Percentiles rank a stretch among this genome's conserved stretches.
phyloP scores from a whole-genome alignment of 2,888 invertebrate species.

The Liodrosophila aerea region DNA sequence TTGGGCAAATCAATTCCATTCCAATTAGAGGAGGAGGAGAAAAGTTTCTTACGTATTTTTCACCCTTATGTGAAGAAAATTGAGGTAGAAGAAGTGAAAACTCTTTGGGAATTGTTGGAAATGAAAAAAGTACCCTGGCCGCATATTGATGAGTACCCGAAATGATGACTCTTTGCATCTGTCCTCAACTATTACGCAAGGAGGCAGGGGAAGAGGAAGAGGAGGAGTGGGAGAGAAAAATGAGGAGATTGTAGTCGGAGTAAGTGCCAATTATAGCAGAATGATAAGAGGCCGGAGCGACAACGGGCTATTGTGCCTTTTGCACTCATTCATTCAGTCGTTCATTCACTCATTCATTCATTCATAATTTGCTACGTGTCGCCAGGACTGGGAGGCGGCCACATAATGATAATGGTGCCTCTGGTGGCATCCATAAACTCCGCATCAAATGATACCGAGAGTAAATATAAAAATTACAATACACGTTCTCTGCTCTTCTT shows the following conservation, averaged over 20 bases:
- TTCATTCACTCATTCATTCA: conserved; percentile 44
- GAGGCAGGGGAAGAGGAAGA: not conserved
- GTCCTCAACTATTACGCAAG: not conserved
- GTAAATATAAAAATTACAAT: conserved; percentile 61
- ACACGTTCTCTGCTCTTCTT: conserved; percentile 30
- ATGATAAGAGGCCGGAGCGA: conserved; percentile 47
- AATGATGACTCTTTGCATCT: not conserved
- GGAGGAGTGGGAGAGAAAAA: not conserved
- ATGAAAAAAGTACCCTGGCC: too few relatives aligned
- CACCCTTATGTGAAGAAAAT: too few relatives aligned
- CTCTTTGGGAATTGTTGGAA: too few relatives aligned
- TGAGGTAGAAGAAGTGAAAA: too few relatives aligned
- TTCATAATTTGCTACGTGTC: conserved; percentile 76
- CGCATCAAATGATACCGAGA: conserved; percentile 61
- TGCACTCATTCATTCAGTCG: too few relatives aligned
- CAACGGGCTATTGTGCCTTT: too few relatives aligned
- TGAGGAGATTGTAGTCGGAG: conserved; percentile 1
- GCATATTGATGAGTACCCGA: not conserved
- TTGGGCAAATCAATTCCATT: too few relatives aligned
- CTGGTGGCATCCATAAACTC: conserved; percentile 55
- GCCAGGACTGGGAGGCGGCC: conserved; percentile 36
- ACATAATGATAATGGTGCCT: conserved; percentile 53
- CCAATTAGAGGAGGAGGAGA: too few relatives aligned
- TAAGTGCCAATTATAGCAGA: conserved; percentile 62
- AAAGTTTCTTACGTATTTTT: too few relatives aligned